Evolutionary conservation across 64 coral and sea anemone species (phyloP).

Genomic region (Stichodactyla helianthus): DNA sequence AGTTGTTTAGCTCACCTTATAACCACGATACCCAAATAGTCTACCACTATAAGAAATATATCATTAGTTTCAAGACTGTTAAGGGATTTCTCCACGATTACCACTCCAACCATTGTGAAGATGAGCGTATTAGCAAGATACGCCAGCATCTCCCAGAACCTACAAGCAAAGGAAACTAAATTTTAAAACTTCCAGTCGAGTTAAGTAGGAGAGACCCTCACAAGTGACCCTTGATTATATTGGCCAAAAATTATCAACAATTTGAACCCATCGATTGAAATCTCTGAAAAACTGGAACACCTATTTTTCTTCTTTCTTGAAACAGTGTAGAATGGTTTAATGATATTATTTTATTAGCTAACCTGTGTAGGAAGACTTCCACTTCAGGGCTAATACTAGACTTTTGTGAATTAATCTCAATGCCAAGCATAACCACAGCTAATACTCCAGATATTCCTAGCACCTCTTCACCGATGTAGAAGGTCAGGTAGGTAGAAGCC

Average conservation of each 20-base stretch:
- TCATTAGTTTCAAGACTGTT: slow-evolving; percentile 72
- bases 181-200: too few relatives aligned
- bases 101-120: slow-evolving; percentile 95
- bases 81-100: slow-evolving; percentile 83
- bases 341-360: background rate
- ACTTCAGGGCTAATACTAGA: slow-evolving; percentile 98
- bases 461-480: slow-evolving; percentile 94
- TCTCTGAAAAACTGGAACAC: too few relatives aligned
- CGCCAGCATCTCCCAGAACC: slow-evolving; percentile 96
- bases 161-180: background rate
- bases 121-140: slow-evolving; percentile 93
- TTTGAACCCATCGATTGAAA: too few relatives aligned
- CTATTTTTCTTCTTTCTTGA: background rate
- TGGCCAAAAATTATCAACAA: too few relatives aligned
- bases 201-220: too few relatives aligned
- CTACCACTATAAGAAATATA: slow-evolving; percentile 88
- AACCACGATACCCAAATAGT: slow-evolving; percentile 89
- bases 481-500: slow-evolving; percentile 86
- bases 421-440: slow-evolving; percentile 94
- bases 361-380: slow-evolving; percentile 94
- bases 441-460: slow-evolving; percentile 91
- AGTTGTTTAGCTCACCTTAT: slow-evolving; percentile 56
- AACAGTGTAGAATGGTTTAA: background rate
- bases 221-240: too few relatives aligned
- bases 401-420: slow-evolving; percentile 89